These are phyloP conservation scores for Cyphomyrus plagiostoma DNA, from an alignment of 2,113 vertebrate species.

Conservation along the genomic window DNA sequence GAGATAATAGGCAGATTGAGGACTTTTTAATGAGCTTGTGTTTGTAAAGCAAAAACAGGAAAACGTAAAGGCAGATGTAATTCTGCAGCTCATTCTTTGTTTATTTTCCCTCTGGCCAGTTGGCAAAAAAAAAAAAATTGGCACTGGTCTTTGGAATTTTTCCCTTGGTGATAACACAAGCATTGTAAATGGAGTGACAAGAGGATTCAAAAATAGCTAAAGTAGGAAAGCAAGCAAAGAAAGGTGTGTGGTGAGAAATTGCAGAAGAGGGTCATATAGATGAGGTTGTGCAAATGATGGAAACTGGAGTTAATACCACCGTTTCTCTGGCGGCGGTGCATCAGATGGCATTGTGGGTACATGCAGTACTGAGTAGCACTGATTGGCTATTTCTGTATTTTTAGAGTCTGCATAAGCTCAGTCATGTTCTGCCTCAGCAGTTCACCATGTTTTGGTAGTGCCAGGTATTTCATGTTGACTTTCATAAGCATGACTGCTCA, in stretches of 20 bases:
- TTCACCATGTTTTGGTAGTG: neutral
- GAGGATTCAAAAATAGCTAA: neutral
- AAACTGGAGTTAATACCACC: neutral
- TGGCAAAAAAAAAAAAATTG: neutral
- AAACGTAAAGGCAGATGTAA: neutral
- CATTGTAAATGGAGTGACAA: neutral
- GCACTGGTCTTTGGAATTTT: neutral
- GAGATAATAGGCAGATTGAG: constrained; percentile 9
- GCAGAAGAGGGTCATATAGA: neutral
- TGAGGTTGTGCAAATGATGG: neutral
- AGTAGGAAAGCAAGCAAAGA: neutral
- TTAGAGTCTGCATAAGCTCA: neutral
- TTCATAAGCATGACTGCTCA: neutral
- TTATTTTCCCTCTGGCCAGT: neutral
- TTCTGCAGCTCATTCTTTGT: neutral
- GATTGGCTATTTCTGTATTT: neutral
- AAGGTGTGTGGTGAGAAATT: neutral
- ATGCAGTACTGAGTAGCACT: neutral
- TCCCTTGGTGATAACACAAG: neutral
- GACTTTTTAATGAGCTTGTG: neutral
- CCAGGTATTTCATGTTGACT: neutral
- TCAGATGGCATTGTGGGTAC: neutral
- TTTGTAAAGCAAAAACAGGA: neutral
- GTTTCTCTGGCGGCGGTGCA: neutral
- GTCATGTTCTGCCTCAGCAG: neutral